Conservation (phyloP, 2,888 invertebrate genomes). For the Andrena haemorrhoa region DNA sequence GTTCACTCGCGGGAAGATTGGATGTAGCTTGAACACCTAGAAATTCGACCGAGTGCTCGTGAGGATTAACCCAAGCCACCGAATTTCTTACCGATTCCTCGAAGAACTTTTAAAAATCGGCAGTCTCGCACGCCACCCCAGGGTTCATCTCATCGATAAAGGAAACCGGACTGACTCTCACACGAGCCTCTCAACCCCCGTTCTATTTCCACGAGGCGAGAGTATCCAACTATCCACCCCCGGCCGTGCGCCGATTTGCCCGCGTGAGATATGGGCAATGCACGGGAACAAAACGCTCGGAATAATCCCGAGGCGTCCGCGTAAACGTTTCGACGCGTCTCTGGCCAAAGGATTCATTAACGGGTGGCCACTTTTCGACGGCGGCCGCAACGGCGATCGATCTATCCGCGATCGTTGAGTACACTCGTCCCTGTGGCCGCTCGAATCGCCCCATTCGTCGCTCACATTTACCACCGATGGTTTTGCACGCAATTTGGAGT, state of each 20-base stretch:
- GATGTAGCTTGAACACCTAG: no score
- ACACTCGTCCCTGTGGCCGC: slow-evolving; percentile 20
- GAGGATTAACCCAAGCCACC: no score
- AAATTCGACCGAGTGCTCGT: no score
- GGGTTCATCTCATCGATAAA: no score
- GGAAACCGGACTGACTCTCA: no score
- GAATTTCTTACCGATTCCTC: neutral
- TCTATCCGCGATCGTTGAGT: slow-evolving; percentile 54
- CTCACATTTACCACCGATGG: slow-evolving; percentile 71
- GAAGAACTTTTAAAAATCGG: no score
- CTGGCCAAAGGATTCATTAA: slow-evolving; percentile 46
- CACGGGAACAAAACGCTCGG: neutral
- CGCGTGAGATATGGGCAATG: neutral
- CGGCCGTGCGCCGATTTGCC: no score
- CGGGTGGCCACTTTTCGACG: slow-evolving; percentile 35
- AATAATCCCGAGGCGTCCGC: neutral
- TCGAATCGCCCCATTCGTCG: slow-evolving; percentile 60
- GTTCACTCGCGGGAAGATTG: no score
- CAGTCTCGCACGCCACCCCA: no score
- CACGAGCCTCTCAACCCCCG: no score
- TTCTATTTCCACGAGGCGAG: no score
- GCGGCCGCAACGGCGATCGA: slow-evolving; percentile 52
- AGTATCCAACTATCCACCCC: no score
- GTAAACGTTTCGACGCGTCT: neutral
- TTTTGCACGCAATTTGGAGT: slow-evolving; percentile 75